These are phyloP conservation scores for Branchellion lobata DNA, from an alignment of 2,888 invertebrate species.

Conservation along the genomic window DNA sequence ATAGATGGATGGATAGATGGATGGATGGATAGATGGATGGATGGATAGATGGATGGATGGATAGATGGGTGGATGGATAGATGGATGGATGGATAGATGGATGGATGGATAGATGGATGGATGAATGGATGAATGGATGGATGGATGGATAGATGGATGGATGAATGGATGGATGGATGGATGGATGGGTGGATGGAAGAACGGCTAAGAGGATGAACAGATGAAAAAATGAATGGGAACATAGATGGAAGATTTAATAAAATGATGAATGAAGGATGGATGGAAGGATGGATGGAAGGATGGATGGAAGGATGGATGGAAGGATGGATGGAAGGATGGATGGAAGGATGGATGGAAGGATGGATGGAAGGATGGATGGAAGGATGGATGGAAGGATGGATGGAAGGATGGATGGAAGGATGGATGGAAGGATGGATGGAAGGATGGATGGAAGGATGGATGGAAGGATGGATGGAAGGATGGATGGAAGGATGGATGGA, in stretches of 20 bases:
- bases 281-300: conserved; percentile 31
- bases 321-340: conserved; percentile 7
- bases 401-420: conserved; percentile 34
- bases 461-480: conserved; percentile 35
- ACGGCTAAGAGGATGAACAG: conserved; percentile 28
- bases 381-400: conserved; percentile 30
- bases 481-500: conserved; percentile 38
- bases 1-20: too few relatives aligned
- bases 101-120: conserved; percentile 35
- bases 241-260: conserved; percentile 31
- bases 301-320: conserved; percentile 33
- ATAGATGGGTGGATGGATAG: too few relatives aligned
- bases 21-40: too few relatives aligned
- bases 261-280: conserved; percentile 32
- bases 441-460: conserved; percentile 26
- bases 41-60: too few relatives aligned
- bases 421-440: conserved; percentile 35
- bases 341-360: conserved; percentile 37
- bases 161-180: conserved; percentile 37
- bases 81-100: too few relatives aligned
- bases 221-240: conserved; percentile 21
- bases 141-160: conserved; percentile 1
- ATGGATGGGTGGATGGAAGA: conserved; percentile 34
- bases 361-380: conserved; percentile 39
- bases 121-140: conserved; percentile 33